These are phyloP conservation scores for Pachypeltis micranthus DNA, from an alignment of 1,140 invertebrate genomes.

Conservation along the genomic window DNA sequence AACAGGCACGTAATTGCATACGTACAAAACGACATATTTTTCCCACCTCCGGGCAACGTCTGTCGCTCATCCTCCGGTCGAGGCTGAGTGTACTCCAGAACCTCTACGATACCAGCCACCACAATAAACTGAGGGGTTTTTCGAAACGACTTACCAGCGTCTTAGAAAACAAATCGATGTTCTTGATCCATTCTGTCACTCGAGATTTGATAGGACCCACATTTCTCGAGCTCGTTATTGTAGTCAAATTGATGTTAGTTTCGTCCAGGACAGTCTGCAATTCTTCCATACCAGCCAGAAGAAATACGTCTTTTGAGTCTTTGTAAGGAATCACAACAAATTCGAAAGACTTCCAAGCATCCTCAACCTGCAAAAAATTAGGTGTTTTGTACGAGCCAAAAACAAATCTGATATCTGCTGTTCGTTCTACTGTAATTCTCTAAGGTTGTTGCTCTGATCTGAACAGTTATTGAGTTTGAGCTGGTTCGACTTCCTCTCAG, in stretches of 20 bases:
- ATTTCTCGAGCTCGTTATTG: constrained; percentile 69
- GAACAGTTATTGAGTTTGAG: no score
- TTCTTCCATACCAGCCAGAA: constrained; percentile 71
- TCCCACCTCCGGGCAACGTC: no score
- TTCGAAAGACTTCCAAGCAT: constrained; percentile 65
- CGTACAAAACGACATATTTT: no score
- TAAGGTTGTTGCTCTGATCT: no score
- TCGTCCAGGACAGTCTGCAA: constrained; percentile 70
- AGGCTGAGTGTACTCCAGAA: no score
- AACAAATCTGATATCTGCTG: no score
- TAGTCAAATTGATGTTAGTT: constrained; percentile 71
- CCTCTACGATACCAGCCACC: no score
- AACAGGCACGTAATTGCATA: no score
- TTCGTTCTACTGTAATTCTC: no score
- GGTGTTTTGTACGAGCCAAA: no score
- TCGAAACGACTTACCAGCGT: constrained; percentile 46
- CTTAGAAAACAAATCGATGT: constrained; percentile 59
- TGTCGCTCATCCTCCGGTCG: no score
- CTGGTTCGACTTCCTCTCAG: no score
- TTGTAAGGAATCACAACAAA: constrained; percentile 63
- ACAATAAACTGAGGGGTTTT: constrained; percentile 8
- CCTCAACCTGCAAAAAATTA: constrained; percentile 60
- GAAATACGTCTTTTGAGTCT: constrained; percentile 67
- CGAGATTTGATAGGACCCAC: constrained; percentile 66
- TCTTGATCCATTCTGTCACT: constrained; percentile 66